Evolutionary conservation across 2,888 invertebrate species (phyloP), one percentile per base, ranked within the genome.

Genomic region (Athalia cordata): DNA sequence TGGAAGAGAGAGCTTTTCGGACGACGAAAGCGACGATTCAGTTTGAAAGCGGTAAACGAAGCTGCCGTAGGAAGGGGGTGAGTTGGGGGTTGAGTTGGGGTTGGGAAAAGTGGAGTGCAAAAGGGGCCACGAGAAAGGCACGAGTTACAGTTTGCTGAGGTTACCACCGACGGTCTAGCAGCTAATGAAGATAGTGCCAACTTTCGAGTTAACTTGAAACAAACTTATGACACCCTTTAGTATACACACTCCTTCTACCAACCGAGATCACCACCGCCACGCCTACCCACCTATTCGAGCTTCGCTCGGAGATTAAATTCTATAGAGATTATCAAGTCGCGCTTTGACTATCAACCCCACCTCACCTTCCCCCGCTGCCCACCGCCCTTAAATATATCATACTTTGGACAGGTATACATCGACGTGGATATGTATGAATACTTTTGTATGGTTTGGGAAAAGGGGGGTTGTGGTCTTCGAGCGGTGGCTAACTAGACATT

Each of bases 131-230:
- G 29, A 29, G 29, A 29, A 29, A 29, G 29, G 29, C 29, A 13
- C 29, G 11, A 68, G 68, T 52, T 52, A 68, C n/a, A 68, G 68
- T 68, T 68, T 68, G 68, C 55, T 9, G 52, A 55, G 68, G 68
- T 55, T 55, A 55, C 55, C 68, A 43, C 68, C 68, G n/a, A 55
- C 55, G 55, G 55, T 8, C 8, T n/a, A 11, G 68, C n/a, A 68
- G 68, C 68, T 68, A 68, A 68, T 68, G 68, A 68, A 68, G 68
- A 68, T 68, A 68, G 68, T 68, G 68, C 52, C 7, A 52, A 68
- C 52, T 55, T 68, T 29, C 6, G 55, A 55, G 68, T 68, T 29
- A 68, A 68, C 68, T 68, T 68, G 68, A 43, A 68, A 68, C 68
- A 68, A 68, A 68, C 52, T 68, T 68, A 55, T 68, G 68, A 68